Evolutionary conservation across 2,113 vertebrate genomes (phyloP).

Genomic region (Chaetops frenatus): DNA sequence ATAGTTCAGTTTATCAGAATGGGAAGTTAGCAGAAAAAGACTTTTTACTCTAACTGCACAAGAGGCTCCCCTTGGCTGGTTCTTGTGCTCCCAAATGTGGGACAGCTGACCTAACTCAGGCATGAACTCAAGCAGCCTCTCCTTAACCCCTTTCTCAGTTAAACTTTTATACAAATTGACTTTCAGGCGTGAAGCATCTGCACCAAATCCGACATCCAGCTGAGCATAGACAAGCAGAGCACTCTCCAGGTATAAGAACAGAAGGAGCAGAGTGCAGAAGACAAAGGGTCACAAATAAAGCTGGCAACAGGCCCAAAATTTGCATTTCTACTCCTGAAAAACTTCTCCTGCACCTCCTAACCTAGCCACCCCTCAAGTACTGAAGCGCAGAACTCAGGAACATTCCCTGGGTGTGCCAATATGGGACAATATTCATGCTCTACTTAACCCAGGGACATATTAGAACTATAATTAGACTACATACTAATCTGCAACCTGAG

Average conservation of each 20-base stretch:
- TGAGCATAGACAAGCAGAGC: not conserved
- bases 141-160: not conserved
- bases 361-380: not conserved
- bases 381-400: not conserved
- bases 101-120: not conserved
- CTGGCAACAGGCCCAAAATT: not conserved
- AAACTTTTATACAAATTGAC: not conserved
- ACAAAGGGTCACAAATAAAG: not conserved
- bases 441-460: not conserved
- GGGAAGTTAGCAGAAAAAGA: not conserved
- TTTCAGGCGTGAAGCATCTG: not conserved
- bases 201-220: not conserved
- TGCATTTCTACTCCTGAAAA: not conserved
- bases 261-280: not conserved
- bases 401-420: accelerated
- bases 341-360: not conserved
- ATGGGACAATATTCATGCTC: not conserved
- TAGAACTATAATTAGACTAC: not conserved
- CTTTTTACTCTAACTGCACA: not conserved
- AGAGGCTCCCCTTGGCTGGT: not conserved
- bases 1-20: not conserved
- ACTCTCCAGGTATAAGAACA: not conserved
- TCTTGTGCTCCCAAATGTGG: not conserved
- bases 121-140: not conserved
- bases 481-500: not conserved